phyloP scores from a whole-genome alignment of 1,140 invertebrate genomes.

The Asobara japonica region DNA sequence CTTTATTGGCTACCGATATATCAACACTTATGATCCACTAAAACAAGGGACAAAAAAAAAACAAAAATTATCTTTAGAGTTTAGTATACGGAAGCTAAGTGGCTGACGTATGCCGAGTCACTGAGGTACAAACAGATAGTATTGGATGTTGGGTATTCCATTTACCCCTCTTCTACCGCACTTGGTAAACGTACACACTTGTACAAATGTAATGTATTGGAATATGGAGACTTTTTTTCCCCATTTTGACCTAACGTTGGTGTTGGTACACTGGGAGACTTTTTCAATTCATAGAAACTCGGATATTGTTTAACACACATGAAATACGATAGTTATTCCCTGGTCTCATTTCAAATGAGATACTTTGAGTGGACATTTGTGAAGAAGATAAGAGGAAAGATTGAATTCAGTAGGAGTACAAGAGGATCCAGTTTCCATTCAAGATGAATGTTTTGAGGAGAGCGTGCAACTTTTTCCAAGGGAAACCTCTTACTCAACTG shows the following conservation, averaged over 20 bases:
- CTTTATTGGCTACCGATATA: background rate
- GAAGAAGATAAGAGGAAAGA: too few species aligned
- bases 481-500: too few species aligned
- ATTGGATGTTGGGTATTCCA: conserved; percentile 16
- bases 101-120: conserved; percentile 32
- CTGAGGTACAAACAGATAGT: conserved; percentile 33
- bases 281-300: too few species aligned
- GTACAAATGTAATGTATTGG: background rate
- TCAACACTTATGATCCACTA: background rate
- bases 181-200: conserved; percentile 1
- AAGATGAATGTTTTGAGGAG: too few species aligned
- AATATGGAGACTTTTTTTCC: background rate
- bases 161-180: conserved; percentile 33
- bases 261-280: background rate
- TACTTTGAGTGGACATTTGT: too few species aligned
- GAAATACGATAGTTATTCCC: too few species aligned
- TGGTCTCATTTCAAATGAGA: too few species aligned
- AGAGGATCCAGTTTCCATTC: too few species aligned
- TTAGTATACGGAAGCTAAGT: background rate
- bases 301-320: too few species aligned
- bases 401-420: too few species aligned
- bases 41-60: conserved; percentile 12
- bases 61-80: conserved; percentile 18
- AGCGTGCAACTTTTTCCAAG: too few species aligned
- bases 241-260: background rate